These are phyloP conservation scores for Bungarus multicinctus DNA, from an alignment of 2,113 vertebrate species.

Conservation along the genomic window DNA sequence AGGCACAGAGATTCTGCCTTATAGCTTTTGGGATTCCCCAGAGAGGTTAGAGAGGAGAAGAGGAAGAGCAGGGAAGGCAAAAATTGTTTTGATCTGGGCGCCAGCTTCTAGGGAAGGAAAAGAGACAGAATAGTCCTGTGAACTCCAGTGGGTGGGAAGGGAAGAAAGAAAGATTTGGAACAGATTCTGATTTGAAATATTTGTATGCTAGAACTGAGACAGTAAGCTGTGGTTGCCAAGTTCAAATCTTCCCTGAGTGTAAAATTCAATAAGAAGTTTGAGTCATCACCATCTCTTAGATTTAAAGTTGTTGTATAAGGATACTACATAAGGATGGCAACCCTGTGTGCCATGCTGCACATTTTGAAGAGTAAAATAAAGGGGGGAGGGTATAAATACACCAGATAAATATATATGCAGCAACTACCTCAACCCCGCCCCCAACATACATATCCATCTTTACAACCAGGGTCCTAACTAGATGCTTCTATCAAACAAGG, in stretches of 20 bases:
- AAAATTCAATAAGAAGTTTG: neutral
- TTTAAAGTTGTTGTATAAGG: neutral
- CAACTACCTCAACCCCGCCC: neutral
- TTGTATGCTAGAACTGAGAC: neutral
- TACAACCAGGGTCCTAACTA: neutral
- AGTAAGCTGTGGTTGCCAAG: neutral
- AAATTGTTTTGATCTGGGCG: neutral
- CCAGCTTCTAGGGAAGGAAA: neutral
- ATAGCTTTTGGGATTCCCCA: conserved; percentile 9
- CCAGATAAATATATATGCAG: neutral
- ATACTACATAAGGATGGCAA: neutral
- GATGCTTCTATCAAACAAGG: neutral
- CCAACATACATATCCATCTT: neutral
- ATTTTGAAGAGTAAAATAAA: neutral
- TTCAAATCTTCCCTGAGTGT: neutral
- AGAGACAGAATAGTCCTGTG: neutral
- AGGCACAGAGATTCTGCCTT: neutral
- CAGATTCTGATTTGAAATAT: neutral
- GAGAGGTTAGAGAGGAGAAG: neutral
- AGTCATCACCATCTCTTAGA: neutral
- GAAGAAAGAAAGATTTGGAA: neutral
- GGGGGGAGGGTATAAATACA: neutral
- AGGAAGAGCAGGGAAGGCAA: neutral
- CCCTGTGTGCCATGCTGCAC: neutral
- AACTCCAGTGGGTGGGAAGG: neutral